Evolutionary conservation across 2,113 vertebrate genomes (phyloP).

Genomic region (Anguilla rostrata): DNA sequence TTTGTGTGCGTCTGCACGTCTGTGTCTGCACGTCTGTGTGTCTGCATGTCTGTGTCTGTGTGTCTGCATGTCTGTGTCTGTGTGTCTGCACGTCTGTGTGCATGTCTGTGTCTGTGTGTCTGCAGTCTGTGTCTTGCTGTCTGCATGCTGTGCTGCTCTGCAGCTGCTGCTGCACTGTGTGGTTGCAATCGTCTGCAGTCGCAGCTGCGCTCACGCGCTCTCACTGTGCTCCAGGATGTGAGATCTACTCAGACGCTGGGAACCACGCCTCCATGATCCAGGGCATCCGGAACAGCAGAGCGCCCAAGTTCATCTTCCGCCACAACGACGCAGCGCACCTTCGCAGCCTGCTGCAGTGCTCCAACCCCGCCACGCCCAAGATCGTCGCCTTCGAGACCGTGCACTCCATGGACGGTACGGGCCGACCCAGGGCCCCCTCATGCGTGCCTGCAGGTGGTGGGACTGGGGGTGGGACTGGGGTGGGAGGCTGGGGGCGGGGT

Average conservation of each 20-base stretch:
- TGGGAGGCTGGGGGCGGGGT: no score
- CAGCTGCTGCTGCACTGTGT: no score
- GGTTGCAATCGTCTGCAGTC: not conserved
- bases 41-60: no score
- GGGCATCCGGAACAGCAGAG: conserved; percentile 90
- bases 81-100: no score
- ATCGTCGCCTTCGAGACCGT: conserved; percentile 97
- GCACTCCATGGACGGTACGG: conserved; percentile 96
- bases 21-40: no score
- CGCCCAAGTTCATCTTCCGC: conserved; percentile 90
- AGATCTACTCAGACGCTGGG: conserved; percentile 94
- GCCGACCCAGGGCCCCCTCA: no score
- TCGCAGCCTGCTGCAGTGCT: conserved; percentile 75
- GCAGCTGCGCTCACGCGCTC: not conserved
- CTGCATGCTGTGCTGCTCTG: no score
- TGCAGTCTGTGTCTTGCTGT: no score
- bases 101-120: no score
- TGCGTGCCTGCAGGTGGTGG: conserved; percentile 2
- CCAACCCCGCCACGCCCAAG: conserved; percentile 83
- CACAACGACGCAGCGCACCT: conserved; percentile 87
- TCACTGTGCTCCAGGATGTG: conserved; percentile 75
- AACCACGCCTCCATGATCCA: conserved; percentile 98
- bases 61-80: no score
- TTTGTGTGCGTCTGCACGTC: no score
- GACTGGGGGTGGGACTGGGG: no score